A percentile compares a stretch with the other conserved stretches of the same genome.
These are phyloP conservation scores for Penaeus monodon DNA, from an alignment of 2,888 invertebrate genomes.

Conservation along the genomic window DNA sequence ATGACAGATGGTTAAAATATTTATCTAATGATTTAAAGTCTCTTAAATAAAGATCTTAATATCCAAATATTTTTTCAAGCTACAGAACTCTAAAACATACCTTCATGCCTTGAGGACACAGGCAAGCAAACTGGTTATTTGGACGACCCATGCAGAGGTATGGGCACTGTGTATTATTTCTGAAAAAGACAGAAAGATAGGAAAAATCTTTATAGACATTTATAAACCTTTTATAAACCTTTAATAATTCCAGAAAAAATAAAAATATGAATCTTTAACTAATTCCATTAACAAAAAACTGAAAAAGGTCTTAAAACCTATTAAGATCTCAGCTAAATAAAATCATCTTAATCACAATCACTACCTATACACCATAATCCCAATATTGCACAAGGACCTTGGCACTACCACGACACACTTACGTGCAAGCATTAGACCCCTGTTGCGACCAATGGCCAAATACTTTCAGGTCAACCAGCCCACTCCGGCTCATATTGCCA, in stretches of 20 bases:
- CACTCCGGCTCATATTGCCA: slow-evolving; percentile 74
- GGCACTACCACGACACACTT: not conserved
- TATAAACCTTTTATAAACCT: not conserved
- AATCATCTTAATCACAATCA: too few relatives aligned
- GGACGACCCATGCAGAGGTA: slow-evolving; percentile 86
- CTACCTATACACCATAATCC: too few relatives aligned
- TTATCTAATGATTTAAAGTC: too few relatives aligned
- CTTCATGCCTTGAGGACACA: slow-evolving; percentile 84
- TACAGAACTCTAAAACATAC: slow-evolving; percentile 25
- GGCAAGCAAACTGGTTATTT: slow-evolving; percentile 77
- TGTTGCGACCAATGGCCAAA: slow-evolving; percentile 82
- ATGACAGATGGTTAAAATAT: too few relatives aligned
- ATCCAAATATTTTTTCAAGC: too few relatives aligned
- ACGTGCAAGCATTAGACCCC: slow-evolving; percentile 79
- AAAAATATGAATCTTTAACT: not conserved
- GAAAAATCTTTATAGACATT: not conserved
- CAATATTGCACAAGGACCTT: too few relatives aligned
- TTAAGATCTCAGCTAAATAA: too few relatives aligned
- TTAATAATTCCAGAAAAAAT: not conserved
- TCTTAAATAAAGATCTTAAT: too few relatives aligned
- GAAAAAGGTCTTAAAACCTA: too few relatives aligned
- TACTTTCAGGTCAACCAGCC: slow-evolving; percentile 71
- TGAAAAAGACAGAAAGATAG: not conserved
- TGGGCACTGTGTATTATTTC: slow-evolving; percentile 74
- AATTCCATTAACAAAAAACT: too few relatives aligned